Percentiles rank a stretch among this genome's conserved stretches.
These are phyloP conservation scores for Papilio demoleus DNA, from an alignment of 2,888 invertebrate genomes.

Conservation along the genomic window DNA sequence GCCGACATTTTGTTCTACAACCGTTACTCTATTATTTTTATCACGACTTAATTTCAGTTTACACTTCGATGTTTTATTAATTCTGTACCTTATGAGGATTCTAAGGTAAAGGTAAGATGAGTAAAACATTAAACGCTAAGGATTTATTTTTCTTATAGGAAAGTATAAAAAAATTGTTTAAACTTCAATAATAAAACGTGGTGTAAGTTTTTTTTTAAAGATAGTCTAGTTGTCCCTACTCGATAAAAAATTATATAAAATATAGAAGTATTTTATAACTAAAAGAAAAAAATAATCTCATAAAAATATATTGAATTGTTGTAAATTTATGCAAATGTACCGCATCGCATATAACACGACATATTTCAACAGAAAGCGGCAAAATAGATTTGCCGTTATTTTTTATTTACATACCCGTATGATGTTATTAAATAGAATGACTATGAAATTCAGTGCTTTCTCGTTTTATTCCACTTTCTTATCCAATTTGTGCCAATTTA, in stretches of 20 bases:
- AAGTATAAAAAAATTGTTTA: too few relatives aligned
- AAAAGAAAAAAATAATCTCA: neutral
- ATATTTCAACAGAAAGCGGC: constrained; percentile 23
- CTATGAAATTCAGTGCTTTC: constrained; percentile 29
- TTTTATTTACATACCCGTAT: constrained; percentile 37
- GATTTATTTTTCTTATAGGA: too few relatives aligned
- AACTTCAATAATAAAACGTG: too few relatives aligned
- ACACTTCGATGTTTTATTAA: neutral
- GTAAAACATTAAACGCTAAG: too few relatives aligned
- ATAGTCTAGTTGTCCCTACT: too few relatives aligned
- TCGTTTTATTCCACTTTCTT: constrained; percentile 23
- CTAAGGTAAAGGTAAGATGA: too few relatives aligned
- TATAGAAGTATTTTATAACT: neutral
- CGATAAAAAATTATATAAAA: neutral
- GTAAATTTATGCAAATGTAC: neutral
- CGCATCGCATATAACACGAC: constrained; percentile 5
- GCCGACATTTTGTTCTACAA: constrained; percentile 34
- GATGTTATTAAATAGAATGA: constrained; percentile 37
- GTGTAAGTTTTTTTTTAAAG: too few relatives aligned
- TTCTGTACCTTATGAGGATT: too few relatives aligned
- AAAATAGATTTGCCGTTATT: constrained; percentile 27
- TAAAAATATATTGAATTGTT: neutral
- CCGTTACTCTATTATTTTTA: constrained; percentile 41
- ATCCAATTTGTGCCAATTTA: constrained; percentile 26
- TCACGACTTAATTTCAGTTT: constrained; percentile 12